Base-by-base conservation (phyloP, 2,888 invertebrate species). In the Macrosoma leucophasiata region DNA sequence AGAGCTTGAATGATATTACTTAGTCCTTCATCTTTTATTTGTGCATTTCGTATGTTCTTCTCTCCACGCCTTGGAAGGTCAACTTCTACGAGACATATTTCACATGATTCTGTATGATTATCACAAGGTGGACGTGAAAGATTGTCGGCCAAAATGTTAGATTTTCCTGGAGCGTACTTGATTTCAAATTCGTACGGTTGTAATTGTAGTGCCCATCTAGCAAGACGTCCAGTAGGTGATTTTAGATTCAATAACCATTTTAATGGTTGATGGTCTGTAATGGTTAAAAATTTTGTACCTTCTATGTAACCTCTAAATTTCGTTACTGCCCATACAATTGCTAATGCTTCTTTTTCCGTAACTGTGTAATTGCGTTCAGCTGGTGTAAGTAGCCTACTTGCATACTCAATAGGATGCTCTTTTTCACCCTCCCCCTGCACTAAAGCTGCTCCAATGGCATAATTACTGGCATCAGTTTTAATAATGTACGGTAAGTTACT, bases 261-360 rank as follows among this genome's bases (percentile, higher is more conserved):
- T 5, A 86, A 48, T 0, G 79, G 69, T 42, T 68, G 66, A 41
- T 78, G 81, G 43, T 81, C 79, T 1, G 62, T 71, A 1, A 48
- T 38, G 0, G 79, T 48, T 1, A 42, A 42, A 58, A 46, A 14
- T n/a, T 21, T 49, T 52, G 72, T 62, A 61, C 50, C 27, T 52
- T 70, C 33, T 62, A 53, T 36, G 67, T 50, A 40, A 46, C 66
- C 44, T 2, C 52, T 23, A 22, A 50, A 55, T 7, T 34, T 36
- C 1, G 34, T 28, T 1, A 52, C 41, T 3, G 51, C 50, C 52
- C 50, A 55, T 1, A 53, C 45, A 0, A 49, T 48, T 1, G 50
- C 48, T 1, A 52, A 33, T 0, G 53, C 54, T 22, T 81, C 79
- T 8, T 66, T 48, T 34, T 81, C 74, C 0, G 68, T 71, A 0